These are phyloP conservation scores for Leucoma salicis DNA, from an alignment of 2,888 invertebrate species.

Conservation along the genomic window DNA sequence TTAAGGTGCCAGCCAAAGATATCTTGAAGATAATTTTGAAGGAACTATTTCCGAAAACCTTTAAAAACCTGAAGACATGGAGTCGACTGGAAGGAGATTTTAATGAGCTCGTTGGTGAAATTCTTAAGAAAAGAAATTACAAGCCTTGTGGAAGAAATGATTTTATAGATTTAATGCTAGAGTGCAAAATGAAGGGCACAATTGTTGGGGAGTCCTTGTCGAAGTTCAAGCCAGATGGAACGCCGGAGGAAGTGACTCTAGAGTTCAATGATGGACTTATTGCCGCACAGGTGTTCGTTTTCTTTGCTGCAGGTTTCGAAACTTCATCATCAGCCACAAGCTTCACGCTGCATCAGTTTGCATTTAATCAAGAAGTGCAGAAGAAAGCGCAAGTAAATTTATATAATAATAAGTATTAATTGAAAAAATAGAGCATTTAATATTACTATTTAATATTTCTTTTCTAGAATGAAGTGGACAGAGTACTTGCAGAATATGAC, in stretches of 20 bases:
- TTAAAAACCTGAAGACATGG: constrained; percentile 10
- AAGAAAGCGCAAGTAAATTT: constrained; percentile 31
- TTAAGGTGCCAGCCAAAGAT: constrained; percentile 7
- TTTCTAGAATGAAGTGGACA: constrained; percentile 43
- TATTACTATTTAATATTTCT: not conserved
- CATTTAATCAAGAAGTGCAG: constrained; percentile 52
- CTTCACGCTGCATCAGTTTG: constrained; percentile 51
- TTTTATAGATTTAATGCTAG: constrained; percentile 46
- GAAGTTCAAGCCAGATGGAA: constrained; percentile 33
- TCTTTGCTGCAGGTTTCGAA: constrained; percentile 60
- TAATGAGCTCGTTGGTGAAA: constrained; percentile 17
- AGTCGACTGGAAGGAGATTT: constrained; percentile 15
- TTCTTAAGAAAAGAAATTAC: constrained; percentile 38
- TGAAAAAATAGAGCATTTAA: too few species aligned
- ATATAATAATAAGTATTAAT: not conserved
- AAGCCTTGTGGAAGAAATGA: constrained; percentile 42
- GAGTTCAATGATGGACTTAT: constrained; percentile 36
- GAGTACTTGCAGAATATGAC: constrained; percentile 34
- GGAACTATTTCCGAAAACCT: constrained; percentile 16
- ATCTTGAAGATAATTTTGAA: constrained; percentile 5
- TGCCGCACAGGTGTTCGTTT: constrained; percentile 46
- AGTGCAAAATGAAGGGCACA: constrained; percentile 35
- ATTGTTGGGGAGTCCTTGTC: constrained; percentile 42
- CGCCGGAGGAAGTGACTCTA: constrained; percentile 29
- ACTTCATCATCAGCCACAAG: constrained; percentile 57